Conservation (phyloP, 2,888 invertebrate species). For the Allophyes oxyacanthae region DNA sequence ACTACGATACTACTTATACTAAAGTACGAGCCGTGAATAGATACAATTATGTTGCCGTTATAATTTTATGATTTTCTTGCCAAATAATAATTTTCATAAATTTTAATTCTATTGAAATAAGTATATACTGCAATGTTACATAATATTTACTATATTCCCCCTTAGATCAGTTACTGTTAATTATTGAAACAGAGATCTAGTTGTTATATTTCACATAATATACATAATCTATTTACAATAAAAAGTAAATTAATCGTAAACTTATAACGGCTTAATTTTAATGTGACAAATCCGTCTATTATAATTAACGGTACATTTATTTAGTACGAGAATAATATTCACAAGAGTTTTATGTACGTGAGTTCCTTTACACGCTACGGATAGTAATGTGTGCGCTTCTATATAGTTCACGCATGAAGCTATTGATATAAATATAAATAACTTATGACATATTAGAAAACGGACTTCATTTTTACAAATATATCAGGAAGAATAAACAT, state of each 20-base stretch:
- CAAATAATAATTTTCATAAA: no score
- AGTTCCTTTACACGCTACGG: conserved; percentile 60
- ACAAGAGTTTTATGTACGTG: conserved; percentile 44
- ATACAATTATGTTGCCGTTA: conserved; percentile 42
- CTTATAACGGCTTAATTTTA: conserved; percentile 52
- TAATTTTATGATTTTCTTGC: conserved; percentile 47
- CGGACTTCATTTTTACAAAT: conserved; percentile 47
- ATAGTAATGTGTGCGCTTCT: conserved; percentile 36
- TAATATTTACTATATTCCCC: conserved; percentile 20
- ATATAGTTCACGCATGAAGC: conserved; percentile 14
- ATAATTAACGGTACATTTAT: conserved; percentile 42
- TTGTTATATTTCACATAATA: conserved; percentile 38
- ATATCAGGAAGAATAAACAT: conserved; percentile 50
- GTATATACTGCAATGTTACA: conserved; percentile 43
- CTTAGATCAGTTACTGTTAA: conserved; percentile 41
- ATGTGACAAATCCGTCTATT: conserved; percentile 49
- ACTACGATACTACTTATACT: conserved; percentile 33
- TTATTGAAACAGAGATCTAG: conserved; percentile 41
- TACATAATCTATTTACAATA: conserved; percentile 39
- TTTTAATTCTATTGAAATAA: no score
- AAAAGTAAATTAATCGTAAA: conserved; percentile 46
- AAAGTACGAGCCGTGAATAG: conserved; percentile 31
- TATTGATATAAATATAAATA: conserved; percentile 32
- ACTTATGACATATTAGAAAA: conserved; percentile 35
- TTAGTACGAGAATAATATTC: conserved; percentile 39